phyloP scores from a whole-genome alignment of 2,797 vertebrate species.

The Pangasius sanitwongsei region DNA sequence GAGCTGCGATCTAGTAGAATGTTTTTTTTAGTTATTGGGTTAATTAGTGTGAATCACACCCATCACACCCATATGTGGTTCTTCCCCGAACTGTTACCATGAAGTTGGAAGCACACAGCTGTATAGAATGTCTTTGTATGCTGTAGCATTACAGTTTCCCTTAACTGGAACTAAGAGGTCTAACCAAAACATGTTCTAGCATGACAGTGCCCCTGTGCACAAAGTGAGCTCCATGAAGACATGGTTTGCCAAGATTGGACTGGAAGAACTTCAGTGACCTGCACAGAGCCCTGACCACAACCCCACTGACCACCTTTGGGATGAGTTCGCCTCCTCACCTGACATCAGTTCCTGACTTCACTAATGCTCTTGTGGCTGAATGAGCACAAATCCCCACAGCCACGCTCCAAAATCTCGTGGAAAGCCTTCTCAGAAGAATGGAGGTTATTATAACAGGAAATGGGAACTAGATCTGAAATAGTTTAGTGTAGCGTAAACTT shows the following conservation, averaged over 20 bases:
- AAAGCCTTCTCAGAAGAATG: background rate
- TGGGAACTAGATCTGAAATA: background rate
- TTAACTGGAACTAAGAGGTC: background rate
- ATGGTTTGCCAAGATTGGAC: background rate
- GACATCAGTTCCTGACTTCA: background rate
- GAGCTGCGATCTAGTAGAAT: background rate
- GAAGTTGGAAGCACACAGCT: background rate
- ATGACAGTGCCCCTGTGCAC: background rate
- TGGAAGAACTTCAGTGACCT: background rate
- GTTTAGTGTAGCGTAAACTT: background rate
- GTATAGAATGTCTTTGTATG: background rate
- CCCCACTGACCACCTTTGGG: background rate
- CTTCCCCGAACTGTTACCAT: background rate
- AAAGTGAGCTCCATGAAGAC: background rate
- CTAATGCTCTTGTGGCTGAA: conserved; percentile 8
- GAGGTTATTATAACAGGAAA: background rate
- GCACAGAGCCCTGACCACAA: background rate
- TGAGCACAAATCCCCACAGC: background rate
- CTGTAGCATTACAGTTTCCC: background rate
- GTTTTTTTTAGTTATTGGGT: background rate
- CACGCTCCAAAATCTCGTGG: background rate
- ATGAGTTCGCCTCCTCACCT: background rate
- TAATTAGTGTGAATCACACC: too few species aligned
- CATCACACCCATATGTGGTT: background rate
- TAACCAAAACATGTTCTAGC: background rate